Base-by-base conservation (phyloP, 2,797 vertebrate species). In the Sphaeramia orbicularis region DNA sequence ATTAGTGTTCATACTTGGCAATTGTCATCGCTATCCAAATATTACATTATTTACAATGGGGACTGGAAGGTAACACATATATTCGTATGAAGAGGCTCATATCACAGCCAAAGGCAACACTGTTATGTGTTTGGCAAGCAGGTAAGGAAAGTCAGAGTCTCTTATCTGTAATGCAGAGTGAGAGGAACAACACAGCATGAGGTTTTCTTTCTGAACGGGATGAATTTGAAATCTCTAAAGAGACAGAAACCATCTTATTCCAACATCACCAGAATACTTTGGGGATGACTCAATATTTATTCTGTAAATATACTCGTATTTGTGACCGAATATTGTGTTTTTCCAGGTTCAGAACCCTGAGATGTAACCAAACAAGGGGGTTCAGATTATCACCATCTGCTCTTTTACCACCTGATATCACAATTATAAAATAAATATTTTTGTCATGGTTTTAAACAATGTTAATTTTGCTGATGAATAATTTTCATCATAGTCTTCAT, bases 1-100 rank as follows among this genome's bases (percentile, higher is more conserved):
- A 65, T 68, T 56, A 63, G 32, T 51, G 62, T 71, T 52, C 52
- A 75, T 47, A 11, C 32, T 12, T 19, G 35, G 27, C 12, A 10
- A 47, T 42, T 67, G 10, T 30, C 8, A 11, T 56, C 55, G 24
- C 65, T 15, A 10, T 42, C 36, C 18, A 15, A 61, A 4, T 30
- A 0, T 14, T 2, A 52, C 24, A 66, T 70, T 36, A 15, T n/a
- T 71, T 49, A 56, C 44, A 67, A 27, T n/a, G 37, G 32, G 24
- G 15, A 57, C 30, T 16, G 37, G 18, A 51, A 38, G 37, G 51
- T 21, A 24, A 55, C 71, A 40, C 50, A 37, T 63, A 32, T 66
- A 44, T 41, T 62, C 16, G 11, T 55, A 54, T 52, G 36, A 52
- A 52, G 55, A 49, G 14, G 12, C 53, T 63, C 57, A 38, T 16